Percentiles rank a stretch among this genome's conserved stretches.
Evolutionary conservation across 1,140 invertebrate species (phyloP).

Genomic region (Arctopsyche grandis): DNA sequence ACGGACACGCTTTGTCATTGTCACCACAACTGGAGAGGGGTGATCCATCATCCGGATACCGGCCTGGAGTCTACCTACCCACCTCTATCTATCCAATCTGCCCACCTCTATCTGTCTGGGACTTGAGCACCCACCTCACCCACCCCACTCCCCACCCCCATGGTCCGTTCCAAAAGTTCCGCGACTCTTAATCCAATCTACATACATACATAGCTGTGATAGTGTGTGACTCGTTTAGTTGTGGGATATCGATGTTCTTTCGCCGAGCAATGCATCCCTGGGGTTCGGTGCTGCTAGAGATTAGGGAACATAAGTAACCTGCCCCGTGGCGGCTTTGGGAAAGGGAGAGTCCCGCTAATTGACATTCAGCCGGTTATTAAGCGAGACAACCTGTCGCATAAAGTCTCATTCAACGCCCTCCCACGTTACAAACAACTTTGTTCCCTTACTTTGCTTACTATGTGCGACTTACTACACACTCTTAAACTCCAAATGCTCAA

Average conservation of each 20-base stretch:
- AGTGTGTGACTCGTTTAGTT: no score
- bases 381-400: slow-evolving; percentile 29
- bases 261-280: background rate
- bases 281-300: background rate
- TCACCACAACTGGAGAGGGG: slow-evolving; percentile 37
- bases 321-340: background rate
- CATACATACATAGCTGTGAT: no score
- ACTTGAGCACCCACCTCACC: background rate
- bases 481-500: no score
- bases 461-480: background rate
- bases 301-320: slow-evolving; percentile 29
- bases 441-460: background rate
- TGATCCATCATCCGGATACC: slow-evolving; percentile 34
- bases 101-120: background rate
- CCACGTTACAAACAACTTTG: background rate
- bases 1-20: slow-evolving; percentile 40
- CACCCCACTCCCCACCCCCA: background rate
- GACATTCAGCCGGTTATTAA: slow-evolving; percentile 30
- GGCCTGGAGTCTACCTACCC: background rate
- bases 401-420: slow-evolving; percentile 20
- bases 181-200: no score
- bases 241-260: no score
- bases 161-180: no score
- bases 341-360: slow-evolving; percentile 8
- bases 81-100: slow-evolving; percentile 24